These are phyloP conservation scores for Cossypha dichroa DNA, from an alignment of 2,797 vertebrate species.

Conservation along the genomic window DNA sequence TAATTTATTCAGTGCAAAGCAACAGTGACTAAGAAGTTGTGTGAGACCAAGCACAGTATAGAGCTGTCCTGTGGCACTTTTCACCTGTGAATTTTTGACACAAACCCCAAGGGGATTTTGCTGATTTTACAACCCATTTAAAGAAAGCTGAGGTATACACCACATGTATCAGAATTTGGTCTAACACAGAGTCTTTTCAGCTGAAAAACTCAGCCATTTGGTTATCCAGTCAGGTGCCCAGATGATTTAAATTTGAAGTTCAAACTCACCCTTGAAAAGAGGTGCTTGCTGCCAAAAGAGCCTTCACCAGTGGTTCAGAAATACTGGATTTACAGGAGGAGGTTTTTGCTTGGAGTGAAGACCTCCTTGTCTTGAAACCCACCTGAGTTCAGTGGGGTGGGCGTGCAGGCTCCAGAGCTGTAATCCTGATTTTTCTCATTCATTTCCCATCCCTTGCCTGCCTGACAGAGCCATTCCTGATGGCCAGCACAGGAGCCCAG, in stretches of 20 bases:
- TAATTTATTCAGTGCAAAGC: neutral
- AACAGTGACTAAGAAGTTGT: neutral
- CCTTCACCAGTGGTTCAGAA: neutral
- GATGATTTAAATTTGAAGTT: neutral
- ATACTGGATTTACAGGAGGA: neutral
- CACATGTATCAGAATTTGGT: accelerated
- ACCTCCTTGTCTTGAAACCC: neutral
- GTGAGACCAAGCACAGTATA: neutral
- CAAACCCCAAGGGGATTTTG: neutral
- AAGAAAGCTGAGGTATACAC: neutral
- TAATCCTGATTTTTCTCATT: neutral
- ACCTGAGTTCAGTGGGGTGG: neutral
- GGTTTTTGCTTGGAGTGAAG: neutral
- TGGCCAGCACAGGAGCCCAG: neutral
- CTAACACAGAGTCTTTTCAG: neutral
- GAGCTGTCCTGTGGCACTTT: neutral
- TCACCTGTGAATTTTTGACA: neutral
- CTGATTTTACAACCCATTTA: neutral
- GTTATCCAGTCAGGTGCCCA: neutral
- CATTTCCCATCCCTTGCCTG: neutral
- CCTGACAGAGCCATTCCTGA: neutral
- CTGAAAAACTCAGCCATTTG: neutral
- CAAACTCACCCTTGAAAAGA: neutral
- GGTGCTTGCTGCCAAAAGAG: neutral
- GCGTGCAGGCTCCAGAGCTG: neutral